phyloP scores from a whole-genome alignment of 2,113 vertebrate species.

The Mungos mungo region DNA sequence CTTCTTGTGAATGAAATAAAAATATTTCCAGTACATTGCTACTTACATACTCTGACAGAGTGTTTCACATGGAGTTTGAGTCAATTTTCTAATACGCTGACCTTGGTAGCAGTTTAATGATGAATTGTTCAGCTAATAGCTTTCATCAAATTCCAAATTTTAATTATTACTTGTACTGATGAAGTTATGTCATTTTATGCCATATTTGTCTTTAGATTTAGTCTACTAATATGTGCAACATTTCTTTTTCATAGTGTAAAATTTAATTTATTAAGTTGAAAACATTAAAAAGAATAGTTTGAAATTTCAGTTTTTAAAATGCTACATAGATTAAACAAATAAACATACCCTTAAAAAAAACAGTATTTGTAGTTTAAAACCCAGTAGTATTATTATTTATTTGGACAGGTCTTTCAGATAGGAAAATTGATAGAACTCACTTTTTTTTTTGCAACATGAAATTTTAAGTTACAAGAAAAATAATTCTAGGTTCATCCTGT shows the following conservation, averaged over 20 bases:
- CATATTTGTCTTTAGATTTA: background rate
- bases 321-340: background rate
- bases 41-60: conserved; percentile 39
- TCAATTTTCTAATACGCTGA: conserved; percentile 68
- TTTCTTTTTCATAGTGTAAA: background rate
- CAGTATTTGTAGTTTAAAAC: background rate
- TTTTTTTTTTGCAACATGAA: background rate
- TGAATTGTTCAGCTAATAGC: conserved; percentile 67
- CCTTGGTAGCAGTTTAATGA: conserved; percentile 68
- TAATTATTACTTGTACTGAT: conserved; percentile 38
- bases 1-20: conserved; percentile 73
- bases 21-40: conserved; percentile 50
- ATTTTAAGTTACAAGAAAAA: conserved; percentile 34
- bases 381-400: background rate
- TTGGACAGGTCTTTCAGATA: background rate
- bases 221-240: background rate
- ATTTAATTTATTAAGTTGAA: background rate
- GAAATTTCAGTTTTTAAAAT: background rate
- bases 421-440: background rate
- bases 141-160: conserved; percentile 40
- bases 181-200: background rate
- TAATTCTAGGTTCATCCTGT: background rate
- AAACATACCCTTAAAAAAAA: background rate
- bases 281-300: background rate
- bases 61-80: background rate